phyloP scores from a whole-genome alignment of 2,888 invertebrate species.

The Andrena chrysosceles region DNA sequence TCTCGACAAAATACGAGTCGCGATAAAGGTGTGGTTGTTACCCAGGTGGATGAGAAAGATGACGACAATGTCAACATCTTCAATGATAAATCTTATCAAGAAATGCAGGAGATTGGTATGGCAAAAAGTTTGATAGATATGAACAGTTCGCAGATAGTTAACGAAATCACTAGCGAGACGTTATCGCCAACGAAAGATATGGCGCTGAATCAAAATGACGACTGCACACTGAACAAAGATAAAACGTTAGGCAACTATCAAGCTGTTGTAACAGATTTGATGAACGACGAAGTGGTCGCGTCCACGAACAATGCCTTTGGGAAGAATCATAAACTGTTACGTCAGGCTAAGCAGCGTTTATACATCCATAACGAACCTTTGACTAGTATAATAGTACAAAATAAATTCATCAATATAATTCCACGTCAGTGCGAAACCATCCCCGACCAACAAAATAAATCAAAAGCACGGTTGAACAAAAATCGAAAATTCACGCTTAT shows the following conservation, averaged over 20 bases:
- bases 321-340: conserved; percentile 19
- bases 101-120: conserved; percentile 28
- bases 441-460: conserved; percentile 46
- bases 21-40: conserved; percentile 28
- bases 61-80: conserved; percentile 20
- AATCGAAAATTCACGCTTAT: conserved; percentile 71
- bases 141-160: conserved; percentile 36
- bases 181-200: conserved; percentile 15
- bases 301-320: conserved; percentile 30
- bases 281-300: conserved; percentile 20
- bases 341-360: conserved; percentile 51
- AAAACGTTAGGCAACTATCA: conserved; percentile 38
- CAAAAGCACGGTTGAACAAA: conserved; percentile 50
- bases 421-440: conserved; percentile 38
- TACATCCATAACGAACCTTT: conserved; percentile 58
- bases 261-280: conserved; percentile 34
- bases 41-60: conserved; percentile 26
- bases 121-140: conserved; percentile 34
- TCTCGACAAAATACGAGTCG: background rate
- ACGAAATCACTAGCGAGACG: conserved; percentile 19
- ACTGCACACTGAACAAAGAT: conserved; percentile 18
- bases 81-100: conserved; percentile 27
- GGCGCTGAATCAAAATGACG: conserved; percentile 26
- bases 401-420: conserved; percentile 61
- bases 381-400: conserved; percentile 63